Base-by-base conservation (phyloP, 2,113 vertebrate genomes). In the Eolophus roseicapilla region DNA sequence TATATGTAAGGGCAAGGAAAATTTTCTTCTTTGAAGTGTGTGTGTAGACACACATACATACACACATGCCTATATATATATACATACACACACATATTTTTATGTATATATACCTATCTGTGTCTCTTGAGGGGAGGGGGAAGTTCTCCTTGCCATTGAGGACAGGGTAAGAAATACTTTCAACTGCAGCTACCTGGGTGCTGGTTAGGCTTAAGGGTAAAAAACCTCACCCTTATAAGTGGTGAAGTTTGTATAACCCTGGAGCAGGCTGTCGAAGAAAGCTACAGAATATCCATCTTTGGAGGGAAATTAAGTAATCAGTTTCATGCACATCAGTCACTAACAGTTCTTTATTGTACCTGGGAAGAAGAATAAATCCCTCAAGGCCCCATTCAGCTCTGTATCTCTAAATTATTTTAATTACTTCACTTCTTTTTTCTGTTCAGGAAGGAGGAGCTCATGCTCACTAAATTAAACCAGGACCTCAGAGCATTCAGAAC, bases 11-110 rank as follows among this genome's bases (percentile, higher is more conserved):
- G 46, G 15, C 46, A 86, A 68, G 77, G 52, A 78, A 91, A 31
- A 52, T 60, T 39, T 84, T 86, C 17, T 83, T 88, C 47, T 95
- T 92, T 95, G 86, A 93, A 75, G 23, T 71, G 2, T 73, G 11
- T 75, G 20, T 82, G 15, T 63, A 82, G 43, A 44, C 55, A 55
- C 1, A 5, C 39, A 25, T 17, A 41, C 9, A 68, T 6, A 31
- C 19, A 39, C 21, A 23, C 19, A 15, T 10, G 17, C 17, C 16
- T 37, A 29, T 3, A 11, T 11, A 10, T 11, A 68, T 21, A 41
- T 15, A 65, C 0, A 29, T 6, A 67, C 6, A 33, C 2, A 17
- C 4, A 39, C 13, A 20, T 15, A 37, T 75, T 82, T 87, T 75
- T 71, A 17, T 75, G 23, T 68, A 27, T 49, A 5, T 74, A 70